Evolutionary conservation across 2,797 vertebrate genomes (phyloP), one percentile per base, ranked within the genome.

Genomic region (Apogon talboti): DNA sequence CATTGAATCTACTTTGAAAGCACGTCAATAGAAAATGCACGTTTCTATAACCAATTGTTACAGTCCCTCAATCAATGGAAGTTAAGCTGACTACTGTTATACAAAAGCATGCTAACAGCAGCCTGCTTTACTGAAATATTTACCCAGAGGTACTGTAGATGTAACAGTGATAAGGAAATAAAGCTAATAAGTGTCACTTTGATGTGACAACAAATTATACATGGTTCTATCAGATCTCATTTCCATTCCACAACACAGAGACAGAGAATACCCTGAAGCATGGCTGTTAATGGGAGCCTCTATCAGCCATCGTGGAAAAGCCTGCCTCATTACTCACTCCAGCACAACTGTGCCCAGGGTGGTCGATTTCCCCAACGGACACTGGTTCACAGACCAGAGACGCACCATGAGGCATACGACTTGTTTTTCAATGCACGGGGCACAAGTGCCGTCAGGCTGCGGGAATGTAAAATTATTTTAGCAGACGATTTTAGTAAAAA

Each of bases 111-210:
- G 43, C 68, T 51, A 71, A 66, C 80, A 66, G 67, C 66, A 72
- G 62, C 46, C 53, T 59, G 55, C 55, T 57, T 66, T 2, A 54
- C 68, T 65, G 78, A 64, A 87, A 80, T 79, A 83, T 92, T 82
- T 83, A 92, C 86, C 90, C 86, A 87, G 88, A 87, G 90, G 87
- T 90, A 89, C 81, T 77, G 63, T 66, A 79, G 89, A 89, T 87
- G 89, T 88, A 86, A 76, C 79, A 79, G 43, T 85, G 87, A 92
- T 89, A 84, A 80, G 82, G 86, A 91, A 91, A 92, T 92, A 89
- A 91, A 91, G 90, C 91, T 90, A 92, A 92, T 91, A 92, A 92
- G 89, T 91, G 90, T 91, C 87, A 84, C 90, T 93, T 92, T 93
- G 92, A 92, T 92, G 88, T 89, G 83, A 89, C 90, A 90, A 93